phyloP scores from a whole-genome alignment of 1,140 invertebrate genomes.

The Pogonomyrmex barbatus region DNA sequence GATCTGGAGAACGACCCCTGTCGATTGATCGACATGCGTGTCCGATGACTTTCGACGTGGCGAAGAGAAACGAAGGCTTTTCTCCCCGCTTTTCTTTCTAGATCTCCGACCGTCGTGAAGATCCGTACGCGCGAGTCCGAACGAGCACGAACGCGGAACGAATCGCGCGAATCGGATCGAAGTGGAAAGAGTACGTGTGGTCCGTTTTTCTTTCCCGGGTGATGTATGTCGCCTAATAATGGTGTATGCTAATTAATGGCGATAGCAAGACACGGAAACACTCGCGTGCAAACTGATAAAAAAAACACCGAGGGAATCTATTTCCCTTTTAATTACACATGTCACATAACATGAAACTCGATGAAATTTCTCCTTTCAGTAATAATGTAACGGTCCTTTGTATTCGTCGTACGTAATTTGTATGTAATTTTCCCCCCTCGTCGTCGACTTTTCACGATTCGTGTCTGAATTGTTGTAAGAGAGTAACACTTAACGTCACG shows the following conservation, averaged over 20 bases:
- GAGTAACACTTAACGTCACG: background rate
- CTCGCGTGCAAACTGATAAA: constrained; percentile 29
- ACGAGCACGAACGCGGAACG: background rate
- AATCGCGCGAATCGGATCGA: background rate
- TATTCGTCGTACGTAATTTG: background rate
- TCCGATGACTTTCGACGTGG: constrained; percentile 4
- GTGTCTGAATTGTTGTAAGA: background rate
- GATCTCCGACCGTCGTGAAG: background rate
- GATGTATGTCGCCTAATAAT: constrained; percentile 12
- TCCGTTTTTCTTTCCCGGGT: background rate
- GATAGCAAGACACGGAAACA: constrained; percentile 50
- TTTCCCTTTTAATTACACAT: constrained; percentile 36
- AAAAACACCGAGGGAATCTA: background rate
- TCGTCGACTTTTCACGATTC: background rate
- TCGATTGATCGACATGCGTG: constrained; percentile 22
- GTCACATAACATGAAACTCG: background rate
- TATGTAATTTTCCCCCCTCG: background rate
- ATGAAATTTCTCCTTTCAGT: background rate
- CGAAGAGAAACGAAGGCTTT: background rate
- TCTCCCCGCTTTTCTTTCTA: background rate
- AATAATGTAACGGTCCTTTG: background rate
- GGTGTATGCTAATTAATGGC: constrained; percentile 46
- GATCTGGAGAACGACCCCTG: constrained; percentile 17
- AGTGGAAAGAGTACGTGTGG: constrained; percentile 1
- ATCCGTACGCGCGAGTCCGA: background rate